Percentiles rank a stretch among this genome's conserved stretches.
Evolutionary conservation across 1,140 invertebrate species (phyloP).

Genomic region (Calephelis virginiensis): DNA sequence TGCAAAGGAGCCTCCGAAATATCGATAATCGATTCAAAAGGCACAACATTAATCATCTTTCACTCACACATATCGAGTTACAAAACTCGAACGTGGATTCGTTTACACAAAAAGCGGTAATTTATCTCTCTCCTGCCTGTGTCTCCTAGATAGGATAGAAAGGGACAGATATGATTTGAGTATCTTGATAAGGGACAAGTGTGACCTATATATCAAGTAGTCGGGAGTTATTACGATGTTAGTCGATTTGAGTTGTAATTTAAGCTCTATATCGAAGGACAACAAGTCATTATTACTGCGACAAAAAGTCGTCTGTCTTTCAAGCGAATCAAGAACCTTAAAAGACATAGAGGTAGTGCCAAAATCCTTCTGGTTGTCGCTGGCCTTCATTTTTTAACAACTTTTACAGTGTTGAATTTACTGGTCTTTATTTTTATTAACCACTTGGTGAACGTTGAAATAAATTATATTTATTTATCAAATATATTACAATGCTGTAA

Average conservation of each 20-base stretch:
- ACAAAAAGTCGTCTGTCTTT: too few relatives aligned
- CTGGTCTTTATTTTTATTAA: too few relatives aligned
- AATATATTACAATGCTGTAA: too few relatives aligned
- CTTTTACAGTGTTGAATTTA: too few relatives aligned
- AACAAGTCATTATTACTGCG: neutral
- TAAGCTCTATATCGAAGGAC: neutral
- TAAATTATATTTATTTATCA: too few relatives aligned
- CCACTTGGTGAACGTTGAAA: too few relatives aligned
- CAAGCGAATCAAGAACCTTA: too few relatives aligned
- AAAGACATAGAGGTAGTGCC: too few relatives aligned
- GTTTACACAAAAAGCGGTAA: constrained; percentile 6
- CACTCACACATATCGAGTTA: constrained; percentile 16
- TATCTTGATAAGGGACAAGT: constrained; percentile 9
- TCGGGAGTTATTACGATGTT: constrained; percentile 2
- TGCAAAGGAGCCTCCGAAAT: neutral
- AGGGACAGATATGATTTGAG: constrained; percentile 7
- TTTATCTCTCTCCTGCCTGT: neutral
- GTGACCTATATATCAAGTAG: constrained; percentile 18
- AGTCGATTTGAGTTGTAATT: neutral
- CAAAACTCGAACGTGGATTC: constrained; percentile 14
- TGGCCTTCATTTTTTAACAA: too few relatives aligned
- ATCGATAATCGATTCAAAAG: constrained; percentile 17
- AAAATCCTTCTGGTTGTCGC: too few relatives aligned
- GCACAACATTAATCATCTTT: constrained; percentile 16
- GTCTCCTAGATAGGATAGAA: neutral